Conservation (phyloP, 1,140 invertebrate species). For the Diprion similis region DNA sequence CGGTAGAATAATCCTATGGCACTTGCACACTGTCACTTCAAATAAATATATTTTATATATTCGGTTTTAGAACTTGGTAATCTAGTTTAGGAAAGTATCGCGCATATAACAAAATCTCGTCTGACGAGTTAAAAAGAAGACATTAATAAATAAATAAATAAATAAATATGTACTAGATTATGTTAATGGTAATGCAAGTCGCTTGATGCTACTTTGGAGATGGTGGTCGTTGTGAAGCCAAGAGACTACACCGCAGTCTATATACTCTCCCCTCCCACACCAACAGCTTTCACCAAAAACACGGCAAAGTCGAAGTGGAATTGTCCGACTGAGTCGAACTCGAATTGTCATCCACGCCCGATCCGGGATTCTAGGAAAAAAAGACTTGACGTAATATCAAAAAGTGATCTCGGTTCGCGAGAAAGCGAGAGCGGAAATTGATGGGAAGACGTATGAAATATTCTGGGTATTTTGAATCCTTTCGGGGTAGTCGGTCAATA, state of each 20-base stretch:
- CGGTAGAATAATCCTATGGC: conserved; percentile 50
- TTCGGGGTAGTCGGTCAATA: neutral
- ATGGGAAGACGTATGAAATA: no score
- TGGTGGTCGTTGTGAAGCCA: conserved; percentile 55
- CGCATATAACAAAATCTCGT: no score
- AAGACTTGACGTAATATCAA: no score
- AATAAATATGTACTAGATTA: conserved; percentile 10
- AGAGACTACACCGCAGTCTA: conserved; percentile 54
- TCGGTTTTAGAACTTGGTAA: no score
- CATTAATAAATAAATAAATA: conserved; percentile 18
- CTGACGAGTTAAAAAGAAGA: neutral
- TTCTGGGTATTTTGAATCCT: no score
- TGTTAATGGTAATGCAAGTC: neutral
- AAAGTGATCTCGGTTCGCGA: no score
- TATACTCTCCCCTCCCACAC: conserved; percentile 55
- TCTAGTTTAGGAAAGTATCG: no score
- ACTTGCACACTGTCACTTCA: conserved; percentile 55
- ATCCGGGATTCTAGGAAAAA: no score
- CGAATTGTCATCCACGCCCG: neutral
- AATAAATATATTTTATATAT: neutral
- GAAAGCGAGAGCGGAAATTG: no score
- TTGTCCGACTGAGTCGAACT: neutral
- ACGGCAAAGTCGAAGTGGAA: neutral
- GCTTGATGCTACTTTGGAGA: conserved; percentile 23
- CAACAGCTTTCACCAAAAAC: conserved; percentile 5